Percentiles rank a stretch among this genome's conserved stretches.
Conservation (phyloP, 2,888 invertebrate species). For the Chydorus sphaericus region DNA sequence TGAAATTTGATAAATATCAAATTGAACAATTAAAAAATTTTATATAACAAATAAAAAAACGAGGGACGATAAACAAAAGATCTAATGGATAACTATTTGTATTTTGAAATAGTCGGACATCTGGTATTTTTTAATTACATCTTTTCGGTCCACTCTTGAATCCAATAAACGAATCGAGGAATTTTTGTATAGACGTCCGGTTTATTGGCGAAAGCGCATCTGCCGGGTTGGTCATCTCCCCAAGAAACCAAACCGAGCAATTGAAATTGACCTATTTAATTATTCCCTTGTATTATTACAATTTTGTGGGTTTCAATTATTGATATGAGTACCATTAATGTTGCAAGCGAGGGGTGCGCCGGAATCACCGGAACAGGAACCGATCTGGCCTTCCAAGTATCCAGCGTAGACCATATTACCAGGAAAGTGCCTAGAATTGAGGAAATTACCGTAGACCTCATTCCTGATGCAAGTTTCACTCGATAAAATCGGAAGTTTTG, state of each 20-base stretch:
- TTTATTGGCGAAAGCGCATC: conserved; percentile 50
- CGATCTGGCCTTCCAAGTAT: conserved; percentile 52
- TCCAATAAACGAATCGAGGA: conserved; percentile 46
- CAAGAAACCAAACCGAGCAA: conserved; percentile 56
- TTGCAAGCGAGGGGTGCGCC: conserved; percentile 65
- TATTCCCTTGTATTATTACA: no score
- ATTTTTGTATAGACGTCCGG: conserved; percentile 58
- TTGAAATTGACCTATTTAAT: conserved; percentile 36
- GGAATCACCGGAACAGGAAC: conserved; percentile 65
- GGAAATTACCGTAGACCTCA: conserved; percentile 46
- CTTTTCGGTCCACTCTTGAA: conserved; percentile 27
- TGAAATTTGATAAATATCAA: no score
- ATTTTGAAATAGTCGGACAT: no score
- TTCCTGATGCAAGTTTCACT: conserved; percentile 43
- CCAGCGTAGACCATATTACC: conserved; percentile 71
- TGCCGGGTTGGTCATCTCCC: conserved; percentile 51
- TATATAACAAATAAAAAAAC: no score
- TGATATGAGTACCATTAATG: conserved; percentile 36
- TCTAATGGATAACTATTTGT: no score
- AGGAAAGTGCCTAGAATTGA: conserved; percentile 41
- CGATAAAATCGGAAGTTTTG: conserved; percentile 47
- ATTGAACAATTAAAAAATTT: no score
- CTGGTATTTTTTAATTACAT: no score
- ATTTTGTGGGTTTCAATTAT: no score
- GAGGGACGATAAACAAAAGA: no score